Base-by-base conservation (phyloP, 1,140 invertebrate species). In the Sitodiplosis mosellana region DNA sequence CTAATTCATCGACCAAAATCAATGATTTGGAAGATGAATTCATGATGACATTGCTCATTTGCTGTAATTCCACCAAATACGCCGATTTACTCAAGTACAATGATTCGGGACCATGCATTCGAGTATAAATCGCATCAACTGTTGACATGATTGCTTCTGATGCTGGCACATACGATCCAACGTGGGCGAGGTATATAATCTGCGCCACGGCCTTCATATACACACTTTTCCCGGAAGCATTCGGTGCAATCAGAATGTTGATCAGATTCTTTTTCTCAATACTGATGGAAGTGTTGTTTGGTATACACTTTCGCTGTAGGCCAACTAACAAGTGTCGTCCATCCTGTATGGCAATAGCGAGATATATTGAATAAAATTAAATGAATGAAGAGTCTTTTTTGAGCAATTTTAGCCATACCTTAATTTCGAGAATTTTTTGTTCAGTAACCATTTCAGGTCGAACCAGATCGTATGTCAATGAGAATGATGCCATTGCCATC, bases 211-310 rank as follows among this genome's bases (percentile, higher is more conserved):
- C 80, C 65, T 85, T 87, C 40, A 90, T 63, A 58, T 86, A 91
- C 33, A 87, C 71, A 59, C 80, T 88, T 64, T 91, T 91, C 1
- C 87, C 87, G 61, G 80, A 82, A n/a, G 81, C 75, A 66, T 91
- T 91, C 2, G 86, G 81, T 1, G 86, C 87, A 14, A 81, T 85
- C 15, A 91, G 54, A 27, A 90, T 67, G 58, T 81, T 81, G 6
- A 88, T 68, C 47, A 73, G 65, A 33, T 64, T 47, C 14, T 64
- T 40, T 18, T 43, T 56, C 4, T 63, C 59, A 8, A 70, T 71
- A 27, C 75, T 77, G 34, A 57, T 49, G 7, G 71, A 74, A 55
- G 77, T 69, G 59, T 86, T 87, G 0, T 78, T 63, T 2, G 85
- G 74, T 61, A 77, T 83, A 41, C 68, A 68, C 43, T 62, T 59